Percentiles rank a stretch among this genome's conserved stretches.
phyloP scores from a whole-genome alignment of 2,113 vertebrate species.

The Myiozetetes cayanensis region DNA sequence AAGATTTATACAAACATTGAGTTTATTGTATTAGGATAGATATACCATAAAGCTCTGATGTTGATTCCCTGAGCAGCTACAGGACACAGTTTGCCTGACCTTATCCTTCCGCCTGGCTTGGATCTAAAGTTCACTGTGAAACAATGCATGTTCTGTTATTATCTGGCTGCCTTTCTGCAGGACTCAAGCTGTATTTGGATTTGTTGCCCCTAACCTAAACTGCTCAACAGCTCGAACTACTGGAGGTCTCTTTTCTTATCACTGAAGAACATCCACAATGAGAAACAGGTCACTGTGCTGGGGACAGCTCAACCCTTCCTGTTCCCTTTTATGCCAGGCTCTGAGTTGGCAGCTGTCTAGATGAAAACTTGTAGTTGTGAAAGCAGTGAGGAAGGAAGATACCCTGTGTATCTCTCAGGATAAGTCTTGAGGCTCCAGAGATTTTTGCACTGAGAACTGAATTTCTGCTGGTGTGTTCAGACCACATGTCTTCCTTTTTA shows the following conservation, averaged over 20 bases:
- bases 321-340: not conserved
- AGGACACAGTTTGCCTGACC: not conserved
- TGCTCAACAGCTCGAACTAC: not conserved
- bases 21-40: constrained; percentile 9
- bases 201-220: not conserved
- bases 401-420: not conserved
- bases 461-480: not conserved
- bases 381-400: not conserved
- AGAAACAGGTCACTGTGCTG: not conserved
- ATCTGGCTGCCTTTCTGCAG: not conserved
- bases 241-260: not conserved
- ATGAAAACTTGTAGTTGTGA: not conserved
- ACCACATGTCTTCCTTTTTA: not conserved
- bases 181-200: not conserved
- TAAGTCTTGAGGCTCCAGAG: not conserved
- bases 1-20: not conserved
- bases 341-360: not conserved
- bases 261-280: not conserved
- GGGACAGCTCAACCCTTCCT: not conserved
- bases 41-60: not conserved
- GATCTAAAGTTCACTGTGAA: not conserved
- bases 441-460: not conserved
- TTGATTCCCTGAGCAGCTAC: not conserved
- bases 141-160: not conserved
- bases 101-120: not conserved